phyloP scores from a whole-genome alignment of 2,888 invertebrate genomes.

The Eretmocerus hayati region DNA sequence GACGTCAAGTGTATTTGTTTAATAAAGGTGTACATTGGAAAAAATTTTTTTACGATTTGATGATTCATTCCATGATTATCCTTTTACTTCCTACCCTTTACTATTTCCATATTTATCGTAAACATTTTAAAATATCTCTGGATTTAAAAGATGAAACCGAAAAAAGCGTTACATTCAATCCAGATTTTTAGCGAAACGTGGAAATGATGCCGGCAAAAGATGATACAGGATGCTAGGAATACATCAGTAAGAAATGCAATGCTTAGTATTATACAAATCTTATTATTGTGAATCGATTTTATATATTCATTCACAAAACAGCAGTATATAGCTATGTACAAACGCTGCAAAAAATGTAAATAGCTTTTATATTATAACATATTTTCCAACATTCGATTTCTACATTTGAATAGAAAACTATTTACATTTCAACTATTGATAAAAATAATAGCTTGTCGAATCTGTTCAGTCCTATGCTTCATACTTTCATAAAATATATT shows the following conservation, averaged over 20 bases:
- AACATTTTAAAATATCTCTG: too few species aligned
- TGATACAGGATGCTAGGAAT: too few species aligned
- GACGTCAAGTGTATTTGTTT: conserved; percentile 49
- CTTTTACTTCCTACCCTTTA: background rate
- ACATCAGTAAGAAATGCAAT: too few species aligned
- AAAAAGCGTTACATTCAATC: too few species aligned
- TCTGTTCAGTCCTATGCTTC: background rate
- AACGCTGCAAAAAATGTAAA: conserved; percentile 15
- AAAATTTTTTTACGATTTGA: conserved; percentile 17
- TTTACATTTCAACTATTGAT: conserved; percentile 14
- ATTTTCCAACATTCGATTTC: conserved; percentile 13
- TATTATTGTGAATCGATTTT: conserved; percentile 20
- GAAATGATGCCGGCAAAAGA: too few species aligned
- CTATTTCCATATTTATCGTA: background rate
- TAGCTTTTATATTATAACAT: conserved; percentile 16
- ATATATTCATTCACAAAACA: conserved; percentile 20
- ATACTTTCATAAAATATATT: conserved; percentile 3
- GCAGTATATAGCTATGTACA: conserved; percentile 20
- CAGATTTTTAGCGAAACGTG: too few species aligned
- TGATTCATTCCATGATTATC: background rate
- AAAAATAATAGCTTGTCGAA: conserved; percentile 11
- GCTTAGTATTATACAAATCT: conserved; percentile 22
- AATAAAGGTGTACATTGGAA: conserved; percentile 48
- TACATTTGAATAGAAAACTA: conserved; percentile 19
- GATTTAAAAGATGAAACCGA: too few species aligned